Conservation (phyloP, 23 tunicate species). For the Trididemnum clinides region DNA sequence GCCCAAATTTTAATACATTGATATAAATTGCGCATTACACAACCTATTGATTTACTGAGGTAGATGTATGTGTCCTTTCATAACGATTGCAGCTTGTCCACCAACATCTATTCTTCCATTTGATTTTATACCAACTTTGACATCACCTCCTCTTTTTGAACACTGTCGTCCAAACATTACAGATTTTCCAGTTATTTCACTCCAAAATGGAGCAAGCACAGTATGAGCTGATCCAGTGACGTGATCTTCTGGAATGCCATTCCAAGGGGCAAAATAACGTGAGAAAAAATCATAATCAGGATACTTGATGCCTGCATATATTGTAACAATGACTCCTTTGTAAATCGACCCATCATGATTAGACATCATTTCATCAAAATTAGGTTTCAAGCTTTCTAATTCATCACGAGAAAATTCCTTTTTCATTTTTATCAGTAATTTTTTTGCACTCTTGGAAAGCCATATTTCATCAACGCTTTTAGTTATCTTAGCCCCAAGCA, state of each 20-base stretch:
- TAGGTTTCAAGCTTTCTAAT: slow-evolving; percentile 46
- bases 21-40: too few species aligned
- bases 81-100: slow-evolving; percentile 34
- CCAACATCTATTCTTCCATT: slow-evolving; percentile 60
- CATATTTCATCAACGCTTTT: not conserved
- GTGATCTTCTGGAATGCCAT: slow-evolving; percentile 92
- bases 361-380: slow-evolving; percentile 34
- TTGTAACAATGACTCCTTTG: slow-evolving; percentile 79
- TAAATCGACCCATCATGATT: slow-evolving; percentile 68
- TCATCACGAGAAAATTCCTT: slow-evolving; percentile 19
- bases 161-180: slow-evolving; percentile 64
- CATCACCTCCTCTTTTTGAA: slow-evolving; percentile 85
- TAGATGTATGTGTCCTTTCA: slow-evolving; percentile 40
- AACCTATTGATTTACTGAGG: too few species aligned
- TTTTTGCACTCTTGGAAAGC: slow-evolving; percentile 50
- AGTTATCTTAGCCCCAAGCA: not conserved
- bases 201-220: slow-evolving; percentile 86
- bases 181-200: slow-evolving; percentile 25
- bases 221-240: slow-evolving; percentile 98
- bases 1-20: too few species aligned
- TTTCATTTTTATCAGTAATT: slow-evolving; percentile 61
- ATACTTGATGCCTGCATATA: not conserved
- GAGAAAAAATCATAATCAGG: slow-evolving; percentile 65
- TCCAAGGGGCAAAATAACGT: slow-evolving; percentile 95
- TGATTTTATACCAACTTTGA: slow-evolving; percentile 41